phyloP scores from a whole-genome alignment of 2,797 vertebrate species.

The Lerista edwardsae region DNA sequence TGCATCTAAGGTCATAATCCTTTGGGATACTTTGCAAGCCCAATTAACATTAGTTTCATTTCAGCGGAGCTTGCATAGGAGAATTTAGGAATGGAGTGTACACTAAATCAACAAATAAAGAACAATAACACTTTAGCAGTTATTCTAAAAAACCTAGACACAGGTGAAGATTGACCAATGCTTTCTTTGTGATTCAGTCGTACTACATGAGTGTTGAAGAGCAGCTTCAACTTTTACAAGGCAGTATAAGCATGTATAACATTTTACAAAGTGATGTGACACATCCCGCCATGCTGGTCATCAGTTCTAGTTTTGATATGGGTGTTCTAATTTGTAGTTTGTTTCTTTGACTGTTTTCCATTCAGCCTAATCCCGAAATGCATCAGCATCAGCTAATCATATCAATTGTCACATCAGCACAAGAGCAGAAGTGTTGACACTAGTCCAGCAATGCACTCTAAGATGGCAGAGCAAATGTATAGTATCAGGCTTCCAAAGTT shows the following conservation, averaged over 20 bases:
- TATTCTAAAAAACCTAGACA: slow-evolving; percentile 56
- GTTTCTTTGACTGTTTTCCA: neutral
- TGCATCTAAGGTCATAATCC: neutral
- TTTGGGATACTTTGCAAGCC: neutral
- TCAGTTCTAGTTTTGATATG: too few relatives aligned
- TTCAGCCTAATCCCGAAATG: neutral
- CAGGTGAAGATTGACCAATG: slow-evolving; percentile 47
- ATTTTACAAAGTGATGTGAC: slow-evolving; percentile 41
- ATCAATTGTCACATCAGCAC: neutral
- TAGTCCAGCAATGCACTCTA: neutral
- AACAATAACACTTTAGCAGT: slow-evolving; percentile 47
- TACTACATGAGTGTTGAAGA: neutral
- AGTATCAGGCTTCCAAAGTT: neutral
- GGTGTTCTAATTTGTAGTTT: neutral
- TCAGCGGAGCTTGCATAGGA: neutral
- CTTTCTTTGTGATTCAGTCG: slow-evolving; percentile 45
- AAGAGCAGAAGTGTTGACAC: neutral
- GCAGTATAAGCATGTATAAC: too few relatives aligned
- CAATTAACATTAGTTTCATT: neutral
- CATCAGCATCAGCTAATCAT: neutral
- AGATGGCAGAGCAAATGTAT: neutral
- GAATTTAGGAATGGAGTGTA: neutral
- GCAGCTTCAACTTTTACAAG: slow-evolving; percentile 5
- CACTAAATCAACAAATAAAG: slow-evolving; percentile 38
- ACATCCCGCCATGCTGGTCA: neutral